A percentile compares a stretch with the other conserved stretches of the same genome.
phyloP scores from a whole-genome alignment of 1,140 invertebrate species.

The Drosophila auraria region DNA sequence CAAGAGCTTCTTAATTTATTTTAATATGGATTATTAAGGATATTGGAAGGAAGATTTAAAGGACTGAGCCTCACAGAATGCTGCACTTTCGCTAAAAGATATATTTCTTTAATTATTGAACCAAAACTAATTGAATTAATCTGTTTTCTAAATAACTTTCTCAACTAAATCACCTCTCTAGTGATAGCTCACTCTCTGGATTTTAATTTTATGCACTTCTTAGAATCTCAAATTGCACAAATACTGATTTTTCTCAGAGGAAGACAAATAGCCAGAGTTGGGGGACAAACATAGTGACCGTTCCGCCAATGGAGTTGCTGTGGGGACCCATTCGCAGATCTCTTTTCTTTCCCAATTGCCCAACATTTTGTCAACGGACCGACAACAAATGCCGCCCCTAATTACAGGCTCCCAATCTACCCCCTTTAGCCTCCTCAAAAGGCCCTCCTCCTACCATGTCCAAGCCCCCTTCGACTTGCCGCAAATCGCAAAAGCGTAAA shows the following conservation, averaged over 20 bases:
- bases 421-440: not conserved
- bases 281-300: not conserved
- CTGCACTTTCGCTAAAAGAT: not conserved
- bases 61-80: no score
- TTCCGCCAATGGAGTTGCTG: conserved; percentile 16
- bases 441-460: not conserved
- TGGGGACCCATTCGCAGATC: conserved; percentile 12
- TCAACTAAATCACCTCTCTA: not conserved
- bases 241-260: not conserved
- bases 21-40: not conserved
- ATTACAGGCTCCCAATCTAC: conserved; percentile 50
- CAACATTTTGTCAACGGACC: conserved; percentile 74
- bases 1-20: not conserved
- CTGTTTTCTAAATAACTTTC: not conserved
- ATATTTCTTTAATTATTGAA: not conserved
- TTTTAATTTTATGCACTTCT: not conserved
- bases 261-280: not conserved
- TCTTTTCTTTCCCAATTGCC: conserved; percentile 46
- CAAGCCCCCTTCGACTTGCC: conserved; percentile 28
- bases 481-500: conserved; percentile 79
- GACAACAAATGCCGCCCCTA: conserved; percentile 71
- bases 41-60: not conserved
- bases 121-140: not conserved
- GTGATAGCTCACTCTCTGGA: not conserved
- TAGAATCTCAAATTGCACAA: not conserved